Percentiles rank a stretch among this genome's conserved stretches.
These are phyloP conservation scores for Augochlora pura DNA, from an alignment of 1,140 invertebrate genomes.

Conservation along the genomic window DNA sequence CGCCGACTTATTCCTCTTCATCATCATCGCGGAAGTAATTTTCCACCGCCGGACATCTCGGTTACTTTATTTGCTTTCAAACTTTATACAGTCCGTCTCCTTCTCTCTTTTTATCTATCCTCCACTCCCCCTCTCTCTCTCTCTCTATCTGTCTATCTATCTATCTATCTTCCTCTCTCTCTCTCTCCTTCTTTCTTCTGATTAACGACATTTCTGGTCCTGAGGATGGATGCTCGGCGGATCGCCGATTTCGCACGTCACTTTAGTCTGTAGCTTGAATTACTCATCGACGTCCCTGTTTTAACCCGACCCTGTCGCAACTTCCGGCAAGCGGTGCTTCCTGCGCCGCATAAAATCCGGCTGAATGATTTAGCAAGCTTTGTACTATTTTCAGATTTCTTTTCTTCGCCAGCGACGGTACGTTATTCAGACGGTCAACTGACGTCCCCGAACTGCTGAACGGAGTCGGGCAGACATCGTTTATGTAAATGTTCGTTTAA, in stretches of 20 bases:
- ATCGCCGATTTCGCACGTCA: conserved; percentile 3
- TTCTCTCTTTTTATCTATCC: no score
- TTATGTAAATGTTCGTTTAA: no score
- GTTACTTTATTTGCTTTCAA: conserved; percentile 37
- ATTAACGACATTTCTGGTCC: conserved; percentile 31
- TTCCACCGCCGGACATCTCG: conserved; percentile 62
- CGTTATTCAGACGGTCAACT: no score
- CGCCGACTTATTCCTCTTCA: conserved; percentile 41
- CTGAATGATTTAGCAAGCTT: not conserved
- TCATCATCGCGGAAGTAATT: conserved; percentile 61
- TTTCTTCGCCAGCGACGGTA: no score
- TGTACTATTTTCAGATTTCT: no score
- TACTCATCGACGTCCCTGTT: conserved; percentile 2
- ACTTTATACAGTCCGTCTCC: conserved; percentile 20
- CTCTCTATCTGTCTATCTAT: no score
- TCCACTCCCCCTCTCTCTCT: no score
- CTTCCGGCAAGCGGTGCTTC: not conserved
- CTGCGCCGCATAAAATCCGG: not conserved
- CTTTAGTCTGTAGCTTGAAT: not conserved
- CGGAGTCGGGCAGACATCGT: no score
- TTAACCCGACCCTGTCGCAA: not conserved
- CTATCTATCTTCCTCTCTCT: no score
- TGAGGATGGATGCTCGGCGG: not conserved
- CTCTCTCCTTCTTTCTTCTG: not conserved
- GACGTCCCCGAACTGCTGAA: no score